phyloP scores from a whole-genome alignment of 2,113 vertebrate genomes.

The Procavia capensis region DNA sequence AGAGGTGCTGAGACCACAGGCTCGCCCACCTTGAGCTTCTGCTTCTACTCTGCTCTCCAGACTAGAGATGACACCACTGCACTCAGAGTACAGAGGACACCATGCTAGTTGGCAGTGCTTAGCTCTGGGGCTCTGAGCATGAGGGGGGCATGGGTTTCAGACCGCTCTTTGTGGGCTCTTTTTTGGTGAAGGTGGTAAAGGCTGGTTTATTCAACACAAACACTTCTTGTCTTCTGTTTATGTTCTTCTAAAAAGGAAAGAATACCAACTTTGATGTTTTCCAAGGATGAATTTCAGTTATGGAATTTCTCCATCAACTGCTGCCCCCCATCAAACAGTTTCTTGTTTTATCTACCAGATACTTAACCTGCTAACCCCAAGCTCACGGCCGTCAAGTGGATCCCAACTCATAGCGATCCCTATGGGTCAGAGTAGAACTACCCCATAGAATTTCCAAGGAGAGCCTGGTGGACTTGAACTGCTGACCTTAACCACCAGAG shows the following conservation, averaged over 20 bases:
- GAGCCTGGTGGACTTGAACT: no score
- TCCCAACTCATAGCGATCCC: no score
- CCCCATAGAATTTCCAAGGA: no score
- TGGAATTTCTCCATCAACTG: not conserved
- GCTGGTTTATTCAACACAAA: not conserved
- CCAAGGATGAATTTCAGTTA: not conserved
- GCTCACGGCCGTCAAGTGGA: no score
- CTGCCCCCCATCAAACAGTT: not conserved
- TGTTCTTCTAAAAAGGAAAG: not conserved
- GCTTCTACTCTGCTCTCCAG: not conserved
- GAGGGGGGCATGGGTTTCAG: not conserved
- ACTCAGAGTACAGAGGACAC: accelerated
- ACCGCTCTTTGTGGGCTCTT: not conserved
- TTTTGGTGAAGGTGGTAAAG: not conserved
- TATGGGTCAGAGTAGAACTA: no score
- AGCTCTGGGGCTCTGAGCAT: not conserved
- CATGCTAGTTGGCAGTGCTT: not conserved
- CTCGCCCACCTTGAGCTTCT: not conserved
- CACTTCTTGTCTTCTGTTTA: not conserved
- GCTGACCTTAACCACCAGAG: no score
- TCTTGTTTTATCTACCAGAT: no score
- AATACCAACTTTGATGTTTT: not conserved
- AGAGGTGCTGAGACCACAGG: not conserved
- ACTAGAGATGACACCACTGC: not conserved
- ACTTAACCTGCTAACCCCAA: no score